Evolutionary conservation across 2,888 invertebrate species (phyloP).

Genomic region (Melipona beecheii): DNA sequence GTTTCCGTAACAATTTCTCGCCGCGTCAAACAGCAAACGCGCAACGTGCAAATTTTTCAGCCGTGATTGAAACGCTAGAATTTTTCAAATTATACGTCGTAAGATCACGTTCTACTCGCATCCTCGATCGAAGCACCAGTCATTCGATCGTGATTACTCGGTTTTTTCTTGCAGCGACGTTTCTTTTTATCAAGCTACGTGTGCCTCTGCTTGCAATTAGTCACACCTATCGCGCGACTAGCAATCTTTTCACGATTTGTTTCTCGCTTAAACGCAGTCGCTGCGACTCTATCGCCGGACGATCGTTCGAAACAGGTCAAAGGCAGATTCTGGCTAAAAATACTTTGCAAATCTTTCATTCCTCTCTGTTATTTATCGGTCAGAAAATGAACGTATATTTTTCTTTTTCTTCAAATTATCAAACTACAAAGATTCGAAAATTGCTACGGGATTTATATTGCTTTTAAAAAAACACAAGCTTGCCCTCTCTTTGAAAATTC

Average conservation of each 20-base stretch:
- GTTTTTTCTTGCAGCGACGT: conserved; percentile 32
- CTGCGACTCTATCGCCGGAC: not conserved
- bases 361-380: not conserved
- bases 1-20: not conserved
- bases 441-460: not conserved
- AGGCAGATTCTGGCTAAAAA: not conserved
- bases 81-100: conserved; percentile 54
- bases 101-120: conserved; percentile 40
- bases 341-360: not conserved
- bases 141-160: conserved; percentile 5
- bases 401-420: not conserved
- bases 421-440: not conserved
- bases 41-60: conserved; percentile 20
- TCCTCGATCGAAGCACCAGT: conserved; percentile 32
- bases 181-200: conserved; percentile 3
- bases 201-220: conserved; percentile 5
- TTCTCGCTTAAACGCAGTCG: not conserved
- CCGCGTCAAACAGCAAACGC: not conserved
- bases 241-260: not conserved
- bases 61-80: conserved; percentile 23
- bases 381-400: not conserved
- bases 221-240: not conserved
- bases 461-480: not conserved
- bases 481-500: not conserved
- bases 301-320: not conserved